Base-by-base conservation (phyloP, 2,113 vertebrate species). In the Albula glossodonta region DNA sequence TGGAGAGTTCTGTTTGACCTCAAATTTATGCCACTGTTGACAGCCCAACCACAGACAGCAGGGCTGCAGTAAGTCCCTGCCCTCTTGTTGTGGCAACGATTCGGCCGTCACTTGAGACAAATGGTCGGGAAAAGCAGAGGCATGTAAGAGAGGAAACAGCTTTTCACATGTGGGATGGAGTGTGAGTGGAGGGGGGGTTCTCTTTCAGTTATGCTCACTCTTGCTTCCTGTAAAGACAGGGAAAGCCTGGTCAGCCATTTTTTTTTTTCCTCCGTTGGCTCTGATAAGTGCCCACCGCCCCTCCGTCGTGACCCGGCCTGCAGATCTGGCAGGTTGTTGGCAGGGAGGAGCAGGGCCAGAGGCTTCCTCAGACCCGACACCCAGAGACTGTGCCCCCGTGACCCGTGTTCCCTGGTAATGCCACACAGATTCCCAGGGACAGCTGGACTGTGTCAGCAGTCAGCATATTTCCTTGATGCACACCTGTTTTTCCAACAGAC, bases 261-360 rank as follows among this genome's bases (percentile, higher is more conserved):
- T 56, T 51, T 2, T 51, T 22, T 81, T 15, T 82, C 53, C 81
- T 15, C 81, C 22, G 31, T 41, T 60, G 57, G 81, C 57, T 82
- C 52, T 25, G 52, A 82, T 56, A 48, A 57, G 10, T 57, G 17
- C 51, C 11, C 12, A 48, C 56, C 81, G 52, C 81, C 81, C 81
- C 48, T 83, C 81, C 81, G 49, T 25, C 25, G 25, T 12, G 41
- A 13, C 9, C n/a, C 2, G 31, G 57, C 81, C 51, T 51, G 13
- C 53, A 13, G 22, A n/a, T 52, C 81, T 53, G 53, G 53, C 22
- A 57, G 81, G 51, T 31, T 82, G 81, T 57, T 82, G 81, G 81
- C 81, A 82, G 81, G 3, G 81, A 31, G 51, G 10, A 25, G 41
- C 5, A 82, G 12, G 51, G 12, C 17, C n/a, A 3, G 41, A 74